phyloP scores from a whole-genome alignment of 2,888 invertebrate genomes.

The Dioctria rufipes region DNA sequence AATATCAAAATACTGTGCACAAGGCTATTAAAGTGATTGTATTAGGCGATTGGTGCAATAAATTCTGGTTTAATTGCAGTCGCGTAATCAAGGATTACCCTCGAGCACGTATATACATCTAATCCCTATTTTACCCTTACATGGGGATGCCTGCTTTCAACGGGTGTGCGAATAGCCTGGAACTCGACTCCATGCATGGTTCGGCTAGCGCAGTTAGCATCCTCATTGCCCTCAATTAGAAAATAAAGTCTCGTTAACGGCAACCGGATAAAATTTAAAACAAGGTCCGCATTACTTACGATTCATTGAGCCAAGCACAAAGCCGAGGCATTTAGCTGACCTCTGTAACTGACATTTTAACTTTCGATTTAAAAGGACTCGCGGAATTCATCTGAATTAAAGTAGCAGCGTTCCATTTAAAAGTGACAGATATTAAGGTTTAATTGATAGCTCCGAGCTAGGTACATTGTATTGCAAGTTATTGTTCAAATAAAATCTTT shows the following conservation, averaged over 20 bases:
- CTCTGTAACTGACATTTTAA: conserved; percentile 33
- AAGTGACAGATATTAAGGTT: too few species aligned
- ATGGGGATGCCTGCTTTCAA: conserved; percentile 32
- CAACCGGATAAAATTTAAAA: conserved; percentile 50
- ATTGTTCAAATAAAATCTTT: too few species aligned
- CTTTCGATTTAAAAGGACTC: conserved; percentile 32
- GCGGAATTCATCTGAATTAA: conserved; percentile 20
- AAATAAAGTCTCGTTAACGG: conserved; percentile 50
- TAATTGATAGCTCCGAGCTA: too few species aligned
- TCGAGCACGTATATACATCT: conserved; percentile 34
- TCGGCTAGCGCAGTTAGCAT: background rate
- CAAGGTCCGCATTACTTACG: conserved; percentile 46
- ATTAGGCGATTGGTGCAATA: conserved; percentile 57
- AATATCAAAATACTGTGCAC: conserved; percentile 47
- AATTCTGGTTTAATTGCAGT: conserved; percentile 58
- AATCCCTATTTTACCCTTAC: background rate
- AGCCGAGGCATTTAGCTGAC: background rate
- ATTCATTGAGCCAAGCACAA: conserved; percentile 10
- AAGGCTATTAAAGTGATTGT: conserved; percentile 56
- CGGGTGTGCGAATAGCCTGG: conserved; percentile 36
- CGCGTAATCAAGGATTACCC: conserved; percentile 51
- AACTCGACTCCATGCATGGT: conserved; percentile 10
- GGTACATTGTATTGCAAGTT: too few species aligned
- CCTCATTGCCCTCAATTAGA: conserved; percentile 48
- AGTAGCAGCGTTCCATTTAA: background rate